Evolutionary conservation across 1,140 invertebrate species (phyloP), one percentile per base, ranked within the genome.

Genomic region (Chelonus insularis): DNA sequence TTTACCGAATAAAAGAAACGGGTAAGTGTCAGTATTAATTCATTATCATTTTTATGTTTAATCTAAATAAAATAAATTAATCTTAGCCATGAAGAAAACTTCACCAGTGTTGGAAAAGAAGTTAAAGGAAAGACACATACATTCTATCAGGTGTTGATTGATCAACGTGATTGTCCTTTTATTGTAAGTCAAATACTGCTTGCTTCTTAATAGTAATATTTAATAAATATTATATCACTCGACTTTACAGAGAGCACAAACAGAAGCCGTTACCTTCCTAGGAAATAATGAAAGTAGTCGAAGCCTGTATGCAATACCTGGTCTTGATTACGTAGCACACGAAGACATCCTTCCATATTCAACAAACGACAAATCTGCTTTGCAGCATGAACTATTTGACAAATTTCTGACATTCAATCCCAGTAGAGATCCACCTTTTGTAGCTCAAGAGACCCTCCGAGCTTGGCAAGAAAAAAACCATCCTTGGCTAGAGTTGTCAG

Each of bases 381-480:
- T 98, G 37, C 88, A 94, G 65, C 95, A 98, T 83, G 95, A 98
- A 79, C 78, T 98, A 0, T 98, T 98, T 82, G 94, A 98, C 71
- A 97, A 97, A 82, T 99, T 98, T 81, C 83, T 98, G 29, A 85
- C 87, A 56, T 87, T 91, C 76, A 87, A 90, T 69, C 84, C 90
- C 5, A 89, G 92, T 57, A 89, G 87, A 85, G 93, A 95, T 78
- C 93, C 93, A 1, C 90, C 91, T 1, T 98, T 95, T 83, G 82
- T 88, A 54, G 88, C 93, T 0, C 89, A 93, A 80, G 95, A 98
- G 72, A 97, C 95, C 0, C 81, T 99, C 1, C 85, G 88, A 69
- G 92, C 94, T 0, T 98, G 96, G 95, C 95, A 98, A 79, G 94
- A 97, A 70, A 96, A 96, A 74, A 98, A 98, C 83, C 94, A 98